Evolutionary conservation across 2,113 vertebrate genomes (phyloP).

Genomic region (Acinonyx jubatus): DNA sequence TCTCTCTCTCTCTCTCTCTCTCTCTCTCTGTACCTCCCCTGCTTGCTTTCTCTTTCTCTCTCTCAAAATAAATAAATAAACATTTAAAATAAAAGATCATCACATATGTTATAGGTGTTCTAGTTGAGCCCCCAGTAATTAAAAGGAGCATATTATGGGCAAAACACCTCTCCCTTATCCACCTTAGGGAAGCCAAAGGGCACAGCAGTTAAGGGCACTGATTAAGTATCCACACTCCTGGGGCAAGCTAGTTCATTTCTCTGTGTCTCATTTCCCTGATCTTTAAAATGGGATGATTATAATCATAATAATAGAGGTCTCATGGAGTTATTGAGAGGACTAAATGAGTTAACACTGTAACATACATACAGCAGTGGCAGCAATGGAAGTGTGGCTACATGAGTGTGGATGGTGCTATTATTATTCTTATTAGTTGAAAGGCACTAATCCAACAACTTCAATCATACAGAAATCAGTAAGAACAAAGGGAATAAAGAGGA

Average conservation of each 20-base stretch:
- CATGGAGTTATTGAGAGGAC: neutral
- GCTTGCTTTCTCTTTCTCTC: no score
- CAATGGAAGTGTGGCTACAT: no score
- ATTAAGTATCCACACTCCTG: neutral
- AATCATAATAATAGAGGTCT: neutral
- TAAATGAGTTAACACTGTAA: neutral
- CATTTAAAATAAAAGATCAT: neutral
- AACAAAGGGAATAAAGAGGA: neutral
- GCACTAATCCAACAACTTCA: neutral
- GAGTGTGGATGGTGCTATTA: neutral
- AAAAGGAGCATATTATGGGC: neutral
- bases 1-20: no score
- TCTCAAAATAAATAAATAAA: no score
- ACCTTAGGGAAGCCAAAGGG: neutral
- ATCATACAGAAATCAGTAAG: neutral
- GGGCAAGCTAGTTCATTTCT: neutral
- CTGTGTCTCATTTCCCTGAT: neutral
- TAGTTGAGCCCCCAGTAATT: no score
- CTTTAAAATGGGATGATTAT: neutral
- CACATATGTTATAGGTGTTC: fast-evolving
- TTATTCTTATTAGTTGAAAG: neutral
- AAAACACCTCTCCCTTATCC: neutral
- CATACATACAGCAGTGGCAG: neutral
- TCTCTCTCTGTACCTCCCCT: no score
- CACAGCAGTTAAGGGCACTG: neutral